Evolutionary conservation across 2,797 vertebrate genomes (phyloP).

Genomic region (Mus spretus): DNA sequence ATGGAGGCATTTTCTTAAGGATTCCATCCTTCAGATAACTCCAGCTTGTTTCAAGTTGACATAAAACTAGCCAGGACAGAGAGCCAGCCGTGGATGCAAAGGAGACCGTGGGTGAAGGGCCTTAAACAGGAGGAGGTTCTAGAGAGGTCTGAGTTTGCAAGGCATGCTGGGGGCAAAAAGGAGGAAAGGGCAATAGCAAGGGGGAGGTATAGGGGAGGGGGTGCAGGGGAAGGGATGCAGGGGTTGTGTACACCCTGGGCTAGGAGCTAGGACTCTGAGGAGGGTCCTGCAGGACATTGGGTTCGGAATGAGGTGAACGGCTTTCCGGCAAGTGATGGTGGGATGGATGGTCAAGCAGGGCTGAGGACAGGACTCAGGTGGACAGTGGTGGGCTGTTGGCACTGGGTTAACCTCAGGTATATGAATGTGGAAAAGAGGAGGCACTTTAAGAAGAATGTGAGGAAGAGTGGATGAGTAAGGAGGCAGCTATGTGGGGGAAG

Average conservation of each 20-base stretch:
- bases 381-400: not conserved
- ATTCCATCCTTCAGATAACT: not conserved
- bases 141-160: not conserved
- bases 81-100: not conserved
- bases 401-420: not conserved
- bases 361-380: not conserved
- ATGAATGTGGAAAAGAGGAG: not conserved
- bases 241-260: fast-evolving
- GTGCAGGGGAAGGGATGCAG: too few species aligned
- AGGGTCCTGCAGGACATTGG: not conserved
- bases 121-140: not conserved
- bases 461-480: not conserved
- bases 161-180: not conserved
- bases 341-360: not conserved
- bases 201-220: not conserved
- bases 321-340: not conserved
- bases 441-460: not conserved
- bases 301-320: not conserved
- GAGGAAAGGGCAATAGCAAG: not conserved
- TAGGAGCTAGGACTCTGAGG: not conserved
- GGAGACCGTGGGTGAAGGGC: not conserved
- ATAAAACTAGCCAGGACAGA: not conserved
- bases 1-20: not conserved
- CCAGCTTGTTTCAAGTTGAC: not conserved
- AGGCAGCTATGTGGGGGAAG: not conserved